Conservation (phyloP, 1,140 invertebrate genomes). For the Macrobrachium rosenbergii region DNA sequence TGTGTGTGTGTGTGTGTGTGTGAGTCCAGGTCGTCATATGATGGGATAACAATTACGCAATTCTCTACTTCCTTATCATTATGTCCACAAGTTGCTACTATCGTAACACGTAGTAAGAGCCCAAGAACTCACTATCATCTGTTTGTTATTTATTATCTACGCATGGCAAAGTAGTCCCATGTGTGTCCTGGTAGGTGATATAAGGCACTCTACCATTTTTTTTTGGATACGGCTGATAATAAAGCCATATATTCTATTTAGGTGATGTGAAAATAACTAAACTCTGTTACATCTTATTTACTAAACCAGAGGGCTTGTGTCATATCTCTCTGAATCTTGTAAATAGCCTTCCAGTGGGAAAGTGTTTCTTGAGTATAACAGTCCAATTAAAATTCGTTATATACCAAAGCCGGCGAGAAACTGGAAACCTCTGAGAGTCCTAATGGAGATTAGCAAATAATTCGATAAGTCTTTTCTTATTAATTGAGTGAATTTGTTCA, state of each 20-base stretch:
- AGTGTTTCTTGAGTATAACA: background rate
- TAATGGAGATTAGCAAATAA: constrained; percentile 47
- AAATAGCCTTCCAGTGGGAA: constrained; percentile 41
- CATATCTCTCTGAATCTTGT: constrained; percentile 53
- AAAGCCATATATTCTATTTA: too few relatives aligned
- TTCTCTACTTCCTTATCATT: background rate
- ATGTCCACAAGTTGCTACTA: background rate
- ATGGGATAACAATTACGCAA: too few relatives aligned
- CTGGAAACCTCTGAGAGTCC: constrained; percentile 1
- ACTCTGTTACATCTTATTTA: background rate
- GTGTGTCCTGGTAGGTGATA: too few relatives aligned
- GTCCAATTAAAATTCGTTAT: constrained; percentile 36
- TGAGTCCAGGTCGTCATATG: too few relatives aligned
- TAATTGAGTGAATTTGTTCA: too few relatives aligned
- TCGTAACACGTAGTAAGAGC: too few relatives aligned
- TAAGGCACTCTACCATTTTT: too few relatives aligned
- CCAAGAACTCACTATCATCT: too few relatives aligned
- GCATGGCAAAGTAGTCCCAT: constrained; percentile 24
- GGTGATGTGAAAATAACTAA: background rate
- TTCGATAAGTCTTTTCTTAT: background rate
- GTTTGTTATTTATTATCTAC: background rate
- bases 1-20: too few relatives aligned
- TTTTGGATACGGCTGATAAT: too few relatives aligned
- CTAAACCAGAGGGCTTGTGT: constrained; percentile 42
- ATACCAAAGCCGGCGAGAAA: constrained; percentile 20